Evolutionary conservation across 1,140 invertebrate species (phyloP).

Genomic region (Araneus ventricosus): DNA sequence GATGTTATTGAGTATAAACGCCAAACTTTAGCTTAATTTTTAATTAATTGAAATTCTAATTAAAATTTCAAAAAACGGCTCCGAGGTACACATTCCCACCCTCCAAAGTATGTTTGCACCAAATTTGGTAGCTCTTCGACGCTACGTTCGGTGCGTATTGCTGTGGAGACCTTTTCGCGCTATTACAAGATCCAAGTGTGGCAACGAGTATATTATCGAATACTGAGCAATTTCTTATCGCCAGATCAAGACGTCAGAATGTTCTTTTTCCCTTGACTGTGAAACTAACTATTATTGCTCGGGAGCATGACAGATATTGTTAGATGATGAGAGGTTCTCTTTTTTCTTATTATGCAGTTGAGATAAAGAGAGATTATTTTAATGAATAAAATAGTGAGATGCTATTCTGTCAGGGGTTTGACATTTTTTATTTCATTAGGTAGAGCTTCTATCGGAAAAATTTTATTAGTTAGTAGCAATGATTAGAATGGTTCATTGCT

Average conservation of each 20-base stretch:
- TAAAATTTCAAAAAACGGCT: no score
- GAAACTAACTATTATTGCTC: background rate
- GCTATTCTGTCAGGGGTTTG: background rate
- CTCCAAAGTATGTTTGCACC: no score
- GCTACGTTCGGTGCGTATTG: no score
- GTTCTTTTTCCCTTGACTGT: background rate
- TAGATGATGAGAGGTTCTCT: background rate
- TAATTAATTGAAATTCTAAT: no score
- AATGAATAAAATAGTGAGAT: background rate
- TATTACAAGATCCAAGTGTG: background rate
- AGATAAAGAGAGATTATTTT: background rate
- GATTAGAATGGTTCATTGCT: no score
- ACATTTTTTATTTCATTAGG: no score
- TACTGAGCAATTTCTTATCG: background rate
- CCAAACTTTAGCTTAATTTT: no score
- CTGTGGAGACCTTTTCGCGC: background rate
- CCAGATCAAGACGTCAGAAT: background rate
- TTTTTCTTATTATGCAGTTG: background rate
- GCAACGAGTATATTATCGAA: background rate
- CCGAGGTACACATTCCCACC: no score
- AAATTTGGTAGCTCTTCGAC: no score
- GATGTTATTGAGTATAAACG: no score
- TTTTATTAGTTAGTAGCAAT: no score
- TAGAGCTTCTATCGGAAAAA: no score
- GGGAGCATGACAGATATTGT: background rate